Percentiles rank a stretch among this genome's conserved stretches.
Conservation (phyloP, 92 coral and sea anemone genomes). For the Desmophyllum pertusum region DNA sequence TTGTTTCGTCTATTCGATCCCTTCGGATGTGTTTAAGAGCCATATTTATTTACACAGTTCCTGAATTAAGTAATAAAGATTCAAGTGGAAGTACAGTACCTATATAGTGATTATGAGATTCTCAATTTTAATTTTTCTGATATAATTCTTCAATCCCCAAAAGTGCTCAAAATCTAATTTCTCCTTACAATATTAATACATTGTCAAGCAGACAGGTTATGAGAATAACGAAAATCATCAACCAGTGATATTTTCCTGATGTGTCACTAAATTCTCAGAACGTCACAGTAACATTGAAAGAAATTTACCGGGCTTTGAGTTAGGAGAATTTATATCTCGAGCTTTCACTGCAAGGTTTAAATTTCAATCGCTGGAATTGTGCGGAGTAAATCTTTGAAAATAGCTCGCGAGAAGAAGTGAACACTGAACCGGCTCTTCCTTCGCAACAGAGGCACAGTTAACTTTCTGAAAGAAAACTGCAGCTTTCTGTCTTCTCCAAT, state of each 20-base stretch:
- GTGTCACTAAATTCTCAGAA: background rate
- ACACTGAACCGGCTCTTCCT: background rate
- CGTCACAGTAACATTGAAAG: background rate
- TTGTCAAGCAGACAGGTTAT: background rate
- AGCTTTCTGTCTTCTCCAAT: background rate
- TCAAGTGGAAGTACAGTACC: background rate
- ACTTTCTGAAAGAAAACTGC: background rate
- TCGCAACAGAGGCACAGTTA: background rate
- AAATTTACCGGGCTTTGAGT: too few relatives aligned
- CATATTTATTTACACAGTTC: background rate
- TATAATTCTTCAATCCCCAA: background rate
- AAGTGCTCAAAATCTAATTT: background rate
- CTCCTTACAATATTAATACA: background rate
- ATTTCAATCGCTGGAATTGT: background rate
- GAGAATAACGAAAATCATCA: background rate
- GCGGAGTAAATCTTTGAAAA: background rate
- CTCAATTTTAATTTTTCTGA: background rate
- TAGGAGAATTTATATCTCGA: too few relatives aligned
- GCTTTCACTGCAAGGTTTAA: too few relatives aligned
- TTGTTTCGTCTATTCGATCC: background rate
- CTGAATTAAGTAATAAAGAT: background rate
- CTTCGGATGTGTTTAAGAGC: background rate
- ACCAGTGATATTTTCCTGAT: background rate
- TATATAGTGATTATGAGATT: background rate
- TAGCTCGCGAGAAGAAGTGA: background rate